Evolutionary conservation across 2,797 vertebrate species (phyloP), one percentile per base, ranked within the genome.

Genomic region (Anomalospiza imberbis): DNA sequence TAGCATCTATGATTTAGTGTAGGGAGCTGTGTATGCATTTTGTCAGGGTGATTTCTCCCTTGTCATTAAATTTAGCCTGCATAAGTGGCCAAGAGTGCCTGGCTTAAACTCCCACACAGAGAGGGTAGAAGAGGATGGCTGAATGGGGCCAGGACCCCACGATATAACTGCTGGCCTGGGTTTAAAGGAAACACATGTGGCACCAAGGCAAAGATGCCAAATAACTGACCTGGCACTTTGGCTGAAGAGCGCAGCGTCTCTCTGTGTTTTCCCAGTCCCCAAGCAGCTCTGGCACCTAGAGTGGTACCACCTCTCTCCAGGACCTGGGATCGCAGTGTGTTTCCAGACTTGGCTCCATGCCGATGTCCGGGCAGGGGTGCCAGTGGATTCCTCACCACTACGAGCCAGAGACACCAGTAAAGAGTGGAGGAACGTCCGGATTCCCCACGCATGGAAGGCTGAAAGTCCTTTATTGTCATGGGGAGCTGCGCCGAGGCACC

Each of bases 11-110:
- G 87, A 74, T 89, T 93, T 88, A 91, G 18, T 44, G 26, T 29
- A 62, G 29, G 48, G 85, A 88, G 44, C 48, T 75, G 44, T 54
- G 54, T 36, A 57, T 6, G 36, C 25, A 66, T 92, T 92, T 85
- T 85, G n/a, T 55, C n/a, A 51, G 62, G 9, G 40, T 85, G 79
- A 94, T 84, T 95, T 95, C 70, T 95, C 44, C 25, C 26, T 75
- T 12, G 0, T 75, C 45, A 40, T 77, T 92, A 92, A 87, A 71
- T 61, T 12, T 63, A 45, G 26, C 12, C 1, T 18, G 74, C 31
- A 77, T 68, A 67, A 22, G 13, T 83, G 72, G 22, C 20, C 72
- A 68, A 40, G 42, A 32, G 22, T 32, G n/a, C 22, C 61, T 83
- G 40, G 44, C 36, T 65, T 83, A 44, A 77, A 68, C 3, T 57